These are phyloP conservation scores for Hylyphantes graminicola DNA, from an alignment of 1,140 invertebrate genomes.

Conservation along the genomic window DNA sequence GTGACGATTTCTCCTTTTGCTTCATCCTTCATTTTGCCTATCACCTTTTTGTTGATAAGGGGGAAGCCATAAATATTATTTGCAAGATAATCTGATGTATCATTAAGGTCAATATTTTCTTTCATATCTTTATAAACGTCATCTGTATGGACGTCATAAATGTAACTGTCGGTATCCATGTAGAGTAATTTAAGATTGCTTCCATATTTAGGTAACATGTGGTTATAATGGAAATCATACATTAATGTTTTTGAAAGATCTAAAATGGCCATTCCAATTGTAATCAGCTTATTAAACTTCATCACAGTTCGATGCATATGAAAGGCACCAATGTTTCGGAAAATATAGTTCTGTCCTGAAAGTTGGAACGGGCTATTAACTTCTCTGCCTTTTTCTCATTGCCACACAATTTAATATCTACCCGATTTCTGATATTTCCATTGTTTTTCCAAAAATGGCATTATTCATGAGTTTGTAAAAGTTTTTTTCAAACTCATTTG, in stretches of 20 bases:
- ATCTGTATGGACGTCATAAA: conserved; percentile 55
- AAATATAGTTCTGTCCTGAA: conserved; percentile 64
- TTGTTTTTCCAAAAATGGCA: conserved; percentile 65
- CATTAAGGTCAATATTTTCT: conserved; percentile 49
- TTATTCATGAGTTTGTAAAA: conserved; percentile 69
- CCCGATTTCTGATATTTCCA: conserved; percentile 69
- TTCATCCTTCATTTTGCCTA: conserved; percentile 71
- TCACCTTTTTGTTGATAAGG: conserved; percentile 69
- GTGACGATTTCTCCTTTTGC: conserved; percentile 66
- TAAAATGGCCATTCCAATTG: conserved; percentile 63
- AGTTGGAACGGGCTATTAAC: conserved; percentile 67
- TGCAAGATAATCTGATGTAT: conserved; percentile 57
- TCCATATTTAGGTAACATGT: conserved; percentile 62
- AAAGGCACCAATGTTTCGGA: conserved; percentile 39
- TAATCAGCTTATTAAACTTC: conserved; percentile 63
- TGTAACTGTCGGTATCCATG: conserved; percentile 58
- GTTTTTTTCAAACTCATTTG: too few relatives aligned
- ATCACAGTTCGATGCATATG: conserved; percentile 59
- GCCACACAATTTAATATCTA: conserved; percentile 67
- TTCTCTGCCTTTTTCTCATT: conserved; percentile 64
- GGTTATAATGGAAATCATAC: conserved; percentile 65
- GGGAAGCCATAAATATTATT: conserved; percentile 35
- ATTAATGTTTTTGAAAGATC: conserved; percentile 64
- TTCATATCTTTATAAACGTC: conserved; percentile 59
- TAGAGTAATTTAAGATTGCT: conserved; percentile 50